phyloP scores from a whole-genome alignment of 2,113 vertebrate species.

The Pedetes capensis region DNA sequence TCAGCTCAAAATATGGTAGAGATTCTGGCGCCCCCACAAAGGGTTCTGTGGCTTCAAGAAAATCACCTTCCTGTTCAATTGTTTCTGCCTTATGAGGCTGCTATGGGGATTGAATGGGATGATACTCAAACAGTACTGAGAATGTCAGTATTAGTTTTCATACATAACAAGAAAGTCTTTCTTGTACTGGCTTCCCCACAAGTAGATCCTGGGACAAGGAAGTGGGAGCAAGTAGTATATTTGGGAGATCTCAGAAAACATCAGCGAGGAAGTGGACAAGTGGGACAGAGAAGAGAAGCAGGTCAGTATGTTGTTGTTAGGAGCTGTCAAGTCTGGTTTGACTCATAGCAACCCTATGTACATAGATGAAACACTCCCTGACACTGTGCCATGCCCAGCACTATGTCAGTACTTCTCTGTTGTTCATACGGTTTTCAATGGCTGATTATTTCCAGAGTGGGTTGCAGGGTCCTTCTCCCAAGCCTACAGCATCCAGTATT shows the following conservation, averaged over 20 bases:
- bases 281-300: not conserved
- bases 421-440: too few species aligned
- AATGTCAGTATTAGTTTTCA: not conserved
- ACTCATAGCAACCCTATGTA: too few species aligned
- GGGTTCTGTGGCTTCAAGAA: not conserved
- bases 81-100: not conserved
- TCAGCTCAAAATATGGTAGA: not conserved
- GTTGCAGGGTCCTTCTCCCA: too few species aligned
- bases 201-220: not conserved
- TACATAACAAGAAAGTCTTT: not conserved
- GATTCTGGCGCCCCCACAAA: not conserved
- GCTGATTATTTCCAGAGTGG: too few species aligned
- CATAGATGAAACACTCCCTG: too few species aligned
- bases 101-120: not conserved
- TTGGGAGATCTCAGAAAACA: not conserved
- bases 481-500: too few species aligned
- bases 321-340: too few species aligned
- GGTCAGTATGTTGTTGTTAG: too few species aligned
- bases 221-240: not conserved
- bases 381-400: too few species aligned
- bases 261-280: accelerated
- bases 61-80: not conserved
- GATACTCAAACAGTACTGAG: not conserved
- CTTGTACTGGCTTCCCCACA: not conserved
- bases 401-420: too few species aligned